phyloP scores from a whole-genome alignment of 92 coral and sea anemone species.

The Isaurus tuberculatus region DNA sequence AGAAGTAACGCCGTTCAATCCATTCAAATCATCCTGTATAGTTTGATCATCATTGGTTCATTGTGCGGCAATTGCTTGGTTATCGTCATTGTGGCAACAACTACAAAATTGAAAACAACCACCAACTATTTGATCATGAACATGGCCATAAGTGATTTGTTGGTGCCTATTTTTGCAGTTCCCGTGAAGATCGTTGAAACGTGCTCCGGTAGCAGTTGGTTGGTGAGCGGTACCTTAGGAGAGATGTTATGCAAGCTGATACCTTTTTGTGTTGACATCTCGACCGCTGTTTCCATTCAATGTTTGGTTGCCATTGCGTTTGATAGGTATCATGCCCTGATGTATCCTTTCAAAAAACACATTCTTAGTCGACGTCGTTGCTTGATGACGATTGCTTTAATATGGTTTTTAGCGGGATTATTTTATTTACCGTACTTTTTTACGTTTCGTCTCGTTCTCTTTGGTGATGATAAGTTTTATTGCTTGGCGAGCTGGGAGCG shows the following conservation, averaged over 20 bases:
- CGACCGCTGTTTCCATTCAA: slow-evolving; percentile 43
- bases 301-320: slow-evolving; percentile 26
- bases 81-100: slow-evolving; percentile 23
- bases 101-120: slow-evolving; percentile 19
- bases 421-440: slow-evolving; percentile 28
- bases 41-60: slow-evolving; percentile 9
- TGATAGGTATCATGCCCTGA: slow-evolving; percentile 23
- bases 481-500: slow-evolving; percentile 18
- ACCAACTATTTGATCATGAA: slow-evolving; percentile 27
- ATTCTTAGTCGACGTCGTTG: slow-evolving; percentile 37
- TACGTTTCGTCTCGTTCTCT: slow-evolving; percentile 19
- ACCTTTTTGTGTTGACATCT: slow-evolving; percentile 31
- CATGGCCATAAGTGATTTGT: slow-evolving; percentile 37
- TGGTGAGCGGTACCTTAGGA: slow-evolving; percentile 15
- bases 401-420: slow-evolving; percentile 20
- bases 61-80: slow-evolving; percentile 23
- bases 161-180: slow-evolving; percentile 27
- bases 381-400: slow-evolving; percentile 1
- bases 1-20: background rate
- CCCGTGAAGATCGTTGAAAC: slow-evolving; percentile 8
- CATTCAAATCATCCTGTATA: background rate
- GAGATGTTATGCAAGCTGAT: slow-evolving; percentile 25
- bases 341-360: slow-evolving; percentile 14
- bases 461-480: background rate
- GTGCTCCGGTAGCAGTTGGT: slow-evolving; percentile 12